These are phyloP conservation scores for Clarias gariepinus DNA, from an alignment of 2,113 vertebrate genomes.

Conservation along the genomic window DNA sequence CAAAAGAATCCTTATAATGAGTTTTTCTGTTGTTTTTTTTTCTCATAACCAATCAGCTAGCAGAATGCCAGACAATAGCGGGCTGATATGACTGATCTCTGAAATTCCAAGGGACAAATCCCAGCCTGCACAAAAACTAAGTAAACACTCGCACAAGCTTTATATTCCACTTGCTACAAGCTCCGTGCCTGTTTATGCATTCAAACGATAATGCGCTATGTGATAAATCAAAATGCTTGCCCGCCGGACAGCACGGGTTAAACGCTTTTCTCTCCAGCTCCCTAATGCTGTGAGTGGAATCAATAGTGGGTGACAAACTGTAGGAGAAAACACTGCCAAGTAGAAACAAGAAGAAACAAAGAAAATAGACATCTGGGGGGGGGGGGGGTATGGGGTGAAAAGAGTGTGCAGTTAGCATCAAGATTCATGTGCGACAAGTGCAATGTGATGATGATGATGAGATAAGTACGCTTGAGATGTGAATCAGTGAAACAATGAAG, in stretches of 20 bases:
- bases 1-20: conserved; percentile 39
- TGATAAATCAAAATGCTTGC: conserved; percentile 57
- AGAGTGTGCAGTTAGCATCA: not conserved
- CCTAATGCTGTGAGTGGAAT: conserved; percentile 44
- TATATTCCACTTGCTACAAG: conserved; percentile 24
- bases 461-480: not conserved
- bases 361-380: not conserved
- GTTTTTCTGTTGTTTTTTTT: not conserved
- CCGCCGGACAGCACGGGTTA: conserved; percentile 32
- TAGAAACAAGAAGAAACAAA: not conserved
- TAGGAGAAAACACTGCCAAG: conserved; percentile 19
- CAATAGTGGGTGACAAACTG: conserved; percentile 52
- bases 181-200: conserved; percentile 49
- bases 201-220: conserved; percentile 48
- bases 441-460: not conserved
- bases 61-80: conserved; percentile 20
- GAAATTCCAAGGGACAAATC: conserved; percentile 27
- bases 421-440: conserved; percentile 18
- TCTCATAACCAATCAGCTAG: conserved; percentile 34
- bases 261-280: conserved; percentile 39
- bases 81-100: conserved; percentile 19
- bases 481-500: not conserved
- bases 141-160: conserved; percentile 39
- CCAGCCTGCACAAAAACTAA: not conserved
- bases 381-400: conserved; percentile 7